Evolutionary conservation across 2,888 invertebrate species (phyloP), one percentile per base, ranked within the genome.

Genomic region (Hirudinaria manillensis): DNA sequence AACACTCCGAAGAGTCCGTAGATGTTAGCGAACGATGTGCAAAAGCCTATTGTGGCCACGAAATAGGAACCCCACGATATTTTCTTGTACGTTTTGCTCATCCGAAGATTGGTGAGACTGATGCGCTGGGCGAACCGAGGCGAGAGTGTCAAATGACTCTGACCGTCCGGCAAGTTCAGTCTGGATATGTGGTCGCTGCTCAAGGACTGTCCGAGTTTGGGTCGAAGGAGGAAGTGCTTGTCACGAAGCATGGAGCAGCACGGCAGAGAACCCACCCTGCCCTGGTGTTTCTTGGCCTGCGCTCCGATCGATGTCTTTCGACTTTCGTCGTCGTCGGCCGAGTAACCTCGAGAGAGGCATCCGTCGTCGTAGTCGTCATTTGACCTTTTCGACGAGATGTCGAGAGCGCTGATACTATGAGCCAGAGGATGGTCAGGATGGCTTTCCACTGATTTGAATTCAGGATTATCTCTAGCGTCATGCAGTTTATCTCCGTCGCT

Each of bases 1-100:
- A 75, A 71, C 29, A 71, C 75, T 1, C 75, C 66, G 66, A 75
- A 75, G 29, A 71, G 34, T 7, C 55, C 61, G 71, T 75, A 75
- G 38, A 75, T 51, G 72, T 72, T 55, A 6, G 70, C 61, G 72
- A 75, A 27, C 19, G 73, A 73, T 27, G 65, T 21, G 34, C 55
- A n/a, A n/a, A 73, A 56, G 1, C 65, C 34, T 10, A 45, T 32
- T 19, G 27, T 27, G 4, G 72, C 45, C 19, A 72, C 21, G 34
- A 53, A 27, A 29, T 51, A 72, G 29, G 32, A 53, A 55, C 72
- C 27, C 16, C 51, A 10, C 10, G 72, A 51, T 27, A 34, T 72
- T 51, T 45, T 38, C 34, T 32, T 27, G 34, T 34, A 68, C 7
- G 32, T 36, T 13, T 32, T 68, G 34, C 13, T 68, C 32, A 36